Evolutionary conservation across 1,140 invertebrate species (phyloP).

Genomic region (Antheraea pernyi): DNA sequence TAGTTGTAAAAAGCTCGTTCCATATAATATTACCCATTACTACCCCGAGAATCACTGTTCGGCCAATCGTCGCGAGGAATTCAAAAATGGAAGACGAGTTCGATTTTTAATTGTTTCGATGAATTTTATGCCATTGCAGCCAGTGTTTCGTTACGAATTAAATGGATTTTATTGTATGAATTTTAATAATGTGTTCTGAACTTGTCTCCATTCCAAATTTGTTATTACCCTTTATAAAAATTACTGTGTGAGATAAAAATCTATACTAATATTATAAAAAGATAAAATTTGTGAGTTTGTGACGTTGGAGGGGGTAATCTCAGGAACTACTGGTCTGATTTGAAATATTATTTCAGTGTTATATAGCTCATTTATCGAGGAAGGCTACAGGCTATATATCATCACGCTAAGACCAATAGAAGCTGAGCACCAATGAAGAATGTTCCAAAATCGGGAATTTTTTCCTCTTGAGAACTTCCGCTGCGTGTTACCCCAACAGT

Average conservation of each 20-base stretch:
- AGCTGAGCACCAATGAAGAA: no score
- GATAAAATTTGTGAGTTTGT: no score
- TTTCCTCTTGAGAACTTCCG: no score
- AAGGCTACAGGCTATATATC: no score
- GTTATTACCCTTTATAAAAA: not conserved
- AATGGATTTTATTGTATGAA: slow-evolving; percentile 34
- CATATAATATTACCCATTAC: slow-evolving; percentile 77
- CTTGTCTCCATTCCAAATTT: not conserved
- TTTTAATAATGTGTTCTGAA: slow-evolving; percentile 31
- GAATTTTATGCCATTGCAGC: slow-evolving; percentile 41
- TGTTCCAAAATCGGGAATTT: no score
- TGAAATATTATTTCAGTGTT: no score
- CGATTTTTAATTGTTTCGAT: slow-evolving; percentile 74
- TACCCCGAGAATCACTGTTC: slow-evolving; percentile 70
- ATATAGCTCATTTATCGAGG: no score
- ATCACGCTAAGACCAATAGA: no score
- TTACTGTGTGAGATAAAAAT: not conserved
- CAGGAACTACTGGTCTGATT: no score
- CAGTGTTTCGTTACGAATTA: slow-evolving; percentile 33
- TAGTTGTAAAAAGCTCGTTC: slow-evolving; percentile 75
- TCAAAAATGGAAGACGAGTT: slow-evolving; percentile 68
- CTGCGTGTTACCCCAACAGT: no score
- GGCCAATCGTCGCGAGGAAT: slow-evolving; percentile 60
- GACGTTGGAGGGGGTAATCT: no score
- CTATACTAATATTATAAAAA: no score